Conservation (phyloP, 53 echinoderm and acorn worm species). For the Arbacia lixula region DNA sequence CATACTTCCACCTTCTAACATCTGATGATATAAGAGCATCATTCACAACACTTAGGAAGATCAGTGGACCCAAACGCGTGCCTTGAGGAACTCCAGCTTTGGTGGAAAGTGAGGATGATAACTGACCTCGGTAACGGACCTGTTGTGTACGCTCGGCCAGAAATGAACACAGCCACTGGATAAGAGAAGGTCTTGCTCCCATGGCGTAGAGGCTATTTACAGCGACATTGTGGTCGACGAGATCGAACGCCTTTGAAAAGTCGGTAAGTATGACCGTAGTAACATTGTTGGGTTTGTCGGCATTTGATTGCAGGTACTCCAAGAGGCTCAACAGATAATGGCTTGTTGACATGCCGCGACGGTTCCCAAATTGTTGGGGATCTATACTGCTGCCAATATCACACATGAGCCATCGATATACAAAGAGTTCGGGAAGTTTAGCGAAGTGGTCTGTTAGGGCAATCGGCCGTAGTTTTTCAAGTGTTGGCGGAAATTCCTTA, state of each 20-base stretch:
- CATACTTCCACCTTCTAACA: background rate
- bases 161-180: slow-evolving; percentile 24
- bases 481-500: too few species aligned
- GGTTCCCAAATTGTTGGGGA: too few species aligned
- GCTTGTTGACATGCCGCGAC: too few species aligned
- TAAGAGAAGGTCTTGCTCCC: slow-evolving; percentile 30
- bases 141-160: background rate
- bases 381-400: too few species aligned
- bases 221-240: slow-evolving; percentile 10
- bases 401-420: too few species aligned
- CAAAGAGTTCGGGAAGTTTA: too few species aligned
- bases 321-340: background rate
- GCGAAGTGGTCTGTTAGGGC: too few species aligned
- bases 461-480: too few species aligned
- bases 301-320: background rate
- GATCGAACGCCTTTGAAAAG: slow-evolving; percentile 36
- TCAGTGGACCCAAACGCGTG: slow-evolving; percentile 1
- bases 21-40: slow-evolving; percentile 3
- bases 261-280: slow-evolving; percentile 9
- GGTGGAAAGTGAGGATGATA: background rate
- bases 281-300: background rate
- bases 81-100: slow-evolving; percentile 22
- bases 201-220: slow-evolving; percentile 10
- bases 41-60: slow-evolving; percentile 17
- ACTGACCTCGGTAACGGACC: slow-evolving; percentile 10